A percentile compares a stretch with the other conserved stretches of the same genome.
Evolutionary conservation across 2,113 vertebrate species (phyloP).

Genomic region (Turdus rufiventris): DNA sequence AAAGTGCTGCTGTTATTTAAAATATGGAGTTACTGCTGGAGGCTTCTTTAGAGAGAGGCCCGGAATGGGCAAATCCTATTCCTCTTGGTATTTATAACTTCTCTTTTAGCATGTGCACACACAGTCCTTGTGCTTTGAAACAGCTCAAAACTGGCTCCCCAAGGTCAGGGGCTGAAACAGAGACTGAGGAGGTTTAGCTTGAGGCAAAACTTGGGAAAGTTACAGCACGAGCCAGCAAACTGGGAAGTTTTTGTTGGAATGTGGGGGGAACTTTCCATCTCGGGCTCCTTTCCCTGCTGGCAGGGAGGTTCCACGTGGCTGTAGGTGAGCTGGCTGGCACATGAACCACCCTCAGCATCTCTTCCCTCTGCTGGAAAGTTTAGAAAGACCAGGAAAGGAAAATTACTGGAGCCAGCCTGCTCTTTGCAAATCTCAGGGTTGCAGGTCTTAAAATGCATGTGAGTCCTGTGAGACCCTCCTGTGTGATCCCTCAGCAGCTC

Average conservation of each 20-base stretch:
- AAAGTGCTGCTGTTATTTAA: conserved; percentile 41
- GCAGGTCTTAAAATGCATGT: background rate
- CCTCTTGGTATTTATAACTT: conserved; percentile 13
- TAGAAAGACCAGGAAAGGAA: background rate
- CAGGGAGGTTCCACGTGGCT: background rate
- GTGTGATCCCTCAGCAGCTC: background rate
- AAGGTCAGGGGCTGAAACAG: background rate
- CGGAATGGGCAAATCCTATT: background rate
- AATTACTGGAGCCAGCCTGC: background rate
- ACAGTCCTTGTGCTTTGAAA: background rate
- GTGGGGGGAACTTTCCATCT: background rate
- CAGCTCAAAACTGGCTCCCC: background rate
- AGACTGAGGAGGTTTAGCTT: background rate
- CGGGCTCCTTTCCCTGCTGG: background rate
- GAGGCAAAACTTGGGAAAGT: background rate
- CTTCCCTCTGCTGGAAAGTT: background rate
- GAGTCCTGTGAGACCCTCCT: background rate
- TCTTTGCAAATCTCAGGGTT: background rate
- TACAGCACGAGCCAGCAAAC: background rate
- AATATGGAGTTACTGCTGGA: conserved; percentile 10
- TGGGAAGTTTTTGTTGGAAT: background rate
- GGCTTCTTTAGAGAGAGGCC: conserved; percentile 10
- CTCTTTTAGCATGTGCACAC: background rate
- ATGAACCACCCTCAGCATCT: background rate
- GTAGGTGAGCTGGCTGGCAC: background rate